These are phyloP conservation scores for Stictocephala bisonia DNA, from an alignment of 2,888 invertebrate species.

Conservation along the genomic window DNA sequence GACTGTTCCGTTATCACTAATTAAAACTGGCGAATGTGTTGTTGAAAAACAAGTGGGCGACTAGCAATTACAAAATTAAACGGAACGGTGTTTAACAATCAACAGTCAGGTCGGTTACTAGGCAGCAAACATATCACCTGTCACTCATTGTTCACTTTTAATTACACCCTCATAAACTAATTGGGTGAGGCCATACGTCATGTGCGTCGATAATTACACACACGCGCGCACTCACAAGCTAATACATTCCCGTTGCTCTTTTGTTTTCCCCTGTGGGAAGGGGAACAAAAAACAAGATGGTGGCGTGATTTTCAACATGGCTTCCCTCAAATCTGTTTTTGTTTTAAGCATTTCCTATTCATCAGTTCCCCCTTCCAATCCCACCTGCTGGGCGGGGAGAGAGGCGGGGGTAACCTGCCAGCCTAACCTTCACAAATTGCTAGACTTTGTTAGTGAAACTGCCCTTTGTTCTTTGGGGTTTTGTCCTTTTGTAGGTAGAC, in stretches of 20 bases:
- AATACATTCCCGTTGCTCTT: slow-evolving; percentile 43
- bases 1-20: too few relatives aligned
- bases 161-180: slow-evolving; percentile 31
- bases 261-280: slow-evolving; percentile 36
- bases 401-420: slow-evolving; percentile 4
- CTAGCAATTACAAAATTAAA: too few relatives aligned
- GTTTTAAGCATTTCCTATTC: slow-evolving; percentile 44
- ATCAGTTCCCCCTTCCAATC: slow-evolving; percentile 33
- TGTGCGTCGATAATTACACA: slow-evolving; percentile 20
- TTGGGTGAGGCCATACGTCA: slow-evolving; percentile 3
- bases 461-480: slow-evolving; percentile 5
- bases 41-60: too few relatives aligned
- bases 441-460: slow-evolving; percentile 26
- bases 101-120: slow-evolving; percentile 18
- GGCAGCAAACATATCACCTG: slow-evolving; percentile 17
- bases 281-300: slow-evolving; percentile 49
- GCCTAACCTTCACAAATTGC: slow-evolving; percentile 8
- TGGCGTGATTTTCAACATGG: slow-evolving; percentile 52
- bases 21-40: too few relatives aligned
- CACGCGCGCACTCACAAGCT: slow-evolving; percentile 21
- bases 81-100: slow-evolving; percentile 25
- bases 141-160: slow-evolving; percentile 28
- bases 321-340: slow-evolving; percentile 48
- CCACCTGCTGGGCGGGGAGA: not conserved
- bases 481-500: too few relatives aligned